Conservation (phyloP, 2,888 invertebrate genomes). For the Ischnura elegans region DNA sequence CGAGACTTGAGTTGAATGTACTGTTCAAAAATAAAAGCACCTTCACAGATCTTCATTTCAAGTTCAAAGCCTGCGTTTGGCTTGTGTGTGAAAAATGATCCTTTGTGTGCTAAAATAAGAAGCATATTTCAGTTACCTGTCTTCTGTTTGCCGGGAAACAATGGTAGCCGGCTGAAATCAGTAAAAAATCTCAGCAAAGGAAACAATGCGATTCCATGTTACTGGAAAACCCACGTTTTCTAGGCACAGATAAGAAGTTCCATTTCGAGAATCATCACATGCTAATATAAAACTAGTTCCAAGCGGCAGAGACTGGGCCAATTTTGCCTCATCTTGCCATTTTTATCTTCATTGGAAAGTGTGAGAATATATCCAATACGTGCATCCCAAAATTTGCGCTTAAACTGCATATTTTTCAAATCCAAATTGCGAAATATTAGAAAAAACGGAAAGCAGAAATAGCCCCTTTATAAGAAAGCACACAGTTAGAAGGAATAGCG, state of each 20-base stretch:
- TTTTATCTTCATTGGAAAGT: too few species aligned
- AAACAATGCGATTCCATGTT: background rate
- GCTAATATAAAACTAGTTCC: background rate
- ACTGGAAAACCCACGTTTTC: background rate
- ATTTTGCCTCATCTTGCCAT: too few species aligned
- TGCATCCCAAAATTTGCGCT: too few species aligned
- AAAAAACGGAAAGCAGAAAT: too few species aligned
- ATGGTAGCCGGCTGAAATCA: background rate
- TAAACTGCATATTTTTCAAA: too few species aligned
- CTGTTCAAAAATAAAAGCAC: background rate
- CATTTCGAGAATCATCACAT: background rate
- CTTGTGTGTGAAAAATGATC: background rate
- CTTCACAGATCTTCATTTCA: background rate
- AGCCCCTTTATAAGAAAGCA: too few species aligned
- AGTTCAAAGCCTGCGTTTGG: background rate
- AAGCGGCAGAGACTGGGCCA: too few species aligned
- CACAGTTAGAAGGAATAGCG: too few species aligned
- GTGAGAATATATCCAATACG: too few species aligned
- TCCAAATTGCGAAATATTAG: too few species aligned
- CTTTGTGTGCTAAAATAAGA: background rate
- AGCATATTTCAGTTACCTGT: background rate
- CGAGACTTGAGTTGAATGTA: background rate
- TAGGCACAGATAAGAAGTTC: conserved; percentile 3
- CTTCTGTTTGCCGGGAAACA: background rate
- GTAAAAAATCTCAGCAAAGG: background rate